Percentiles rank a stretch among this genome's conserved stretches.
Conservation (phyloP, 1,140 invertebrate genomes). For the Pseudomyrmex cubaensis region DNA sequence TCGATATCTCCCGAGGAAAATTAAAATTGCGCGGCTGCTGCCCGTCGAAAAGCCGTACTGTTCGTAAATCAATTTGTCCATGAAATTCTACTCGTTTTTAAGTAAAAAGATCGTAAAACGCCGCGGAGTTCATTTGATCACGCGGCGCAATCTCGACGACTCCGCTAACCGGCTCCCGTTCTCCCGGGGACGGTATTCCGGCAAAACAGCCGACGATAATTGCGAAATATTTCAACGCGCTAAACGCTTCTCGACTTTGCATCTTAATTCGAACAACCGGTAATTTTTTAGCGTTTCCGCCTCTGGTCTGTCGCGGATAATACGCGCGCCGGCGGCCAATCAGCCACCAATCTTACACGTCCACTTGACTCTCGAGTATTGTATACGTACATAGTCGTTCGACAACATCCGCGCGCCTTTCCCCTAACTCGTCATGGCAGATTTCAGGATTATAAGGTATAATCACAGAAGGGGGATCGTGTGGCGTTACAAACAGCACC, state of each 20-base stretch:
- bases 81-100: conserved; percentile 48
- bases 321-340: conserved; percentile 41
- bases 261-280: conserved; percentile 39
- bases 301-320: conserved; percentile 7
- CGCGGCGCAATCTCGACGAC: background rate
- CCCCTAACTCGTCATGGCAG: conserved; percentile 49
- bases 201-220: background rate
- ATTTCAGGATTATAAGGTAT: conserved; percentile 55
- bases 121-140: conserved; percentile 3
- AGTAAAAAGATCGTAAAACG: conserved; percentile 45
- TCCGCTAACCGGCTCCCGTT: background rate
- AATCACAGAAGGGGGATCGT: conserved; percentile 62
- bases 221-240: background rate
- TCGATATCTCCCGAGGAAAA: conserved; percentile 57
- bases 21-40: conserved; percentile 35
- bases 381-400: background rate
- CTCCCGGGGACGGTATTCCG: background rate
- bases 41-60: conserved; percentile 46
- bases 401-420: conserved; percentile 48
- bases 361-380: background rate
- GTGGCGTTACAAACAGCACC: conserved; percentile 64
- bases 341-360: conserved; percentile 67
- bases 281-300: conserved; percentile 43
- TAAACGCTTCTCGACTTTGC: background rate
- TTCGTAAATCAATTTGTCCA: conserved; percentile 45